phyloP scores from a whole-genome alignment of 2,888 invertebrate species.

The Tholera decimalis region DNA sequence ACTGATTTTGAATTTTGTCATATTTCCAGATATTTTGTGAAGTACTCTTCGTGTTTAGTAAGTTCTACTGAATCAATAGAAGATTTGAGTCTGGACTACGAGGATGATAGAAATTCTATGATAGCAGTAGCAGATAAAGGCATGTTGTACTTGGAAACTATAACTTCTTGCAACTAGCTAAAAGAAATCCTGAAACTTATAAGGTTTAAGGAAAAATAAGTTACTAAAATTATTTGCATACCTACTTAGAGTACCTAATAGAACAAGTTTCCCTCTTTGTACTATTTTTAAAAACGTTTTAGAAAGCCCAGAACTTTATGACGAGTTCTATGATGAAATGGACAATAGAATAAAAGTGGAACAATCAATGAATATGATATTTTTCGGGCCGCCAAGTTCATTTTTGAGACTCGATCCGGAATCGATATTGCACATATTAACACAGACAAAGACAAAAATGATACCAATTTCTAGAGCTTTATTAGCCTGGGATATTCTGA shows the following conservation, averaged over 20 bases:
- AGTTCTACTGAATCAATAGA: conserved; percentile 76
- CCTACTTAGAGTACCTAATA: background rate
- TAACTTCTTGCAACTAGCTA: background rate
- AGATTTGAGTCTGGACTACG: conserved; percentile 78
- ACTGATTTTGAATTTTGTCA: background rate
- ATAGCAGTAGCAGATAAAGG: conserved; percentile 79
- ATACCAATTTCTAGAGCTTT: conserved; percentile 81
- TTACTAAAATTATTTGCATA: background rate
- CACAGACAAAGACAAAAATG: conserved; percentile 77
- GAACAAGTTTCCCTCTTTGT: background rate
- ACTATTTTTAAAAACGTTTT: conserved; percentile 40
- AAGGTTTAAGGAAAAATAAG: background rate
- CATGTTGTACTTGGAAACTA: conserved; percentile 37
- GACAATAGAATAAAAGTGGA: conserved; percentile 77
- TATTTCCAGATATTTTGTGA: conserved; percentile 43
- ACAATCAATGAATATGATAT: conserved; percentile 86
- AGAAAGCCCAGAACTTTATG: conserved; percentile 73
- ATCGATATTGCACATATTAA: conserved; percentile 82
- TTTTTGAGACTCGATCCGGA: conserved; percentile 86
- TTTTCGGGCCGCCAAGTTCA: conserved; percentile 82
- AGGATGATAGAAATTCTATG: conserved; percentile 87
- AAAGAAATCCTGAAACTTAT: background rate
- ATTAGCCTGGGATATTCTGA: conserved; percentile 86
- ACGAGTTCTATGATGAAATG: conserved; percentile 85
- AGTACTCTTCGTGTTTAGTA: conserved; percentile 29